Evolutionary conservation across 2,797 vertebrate species (phyloP).

Genomic region (Threskiornis aethiopicus): DNA sequence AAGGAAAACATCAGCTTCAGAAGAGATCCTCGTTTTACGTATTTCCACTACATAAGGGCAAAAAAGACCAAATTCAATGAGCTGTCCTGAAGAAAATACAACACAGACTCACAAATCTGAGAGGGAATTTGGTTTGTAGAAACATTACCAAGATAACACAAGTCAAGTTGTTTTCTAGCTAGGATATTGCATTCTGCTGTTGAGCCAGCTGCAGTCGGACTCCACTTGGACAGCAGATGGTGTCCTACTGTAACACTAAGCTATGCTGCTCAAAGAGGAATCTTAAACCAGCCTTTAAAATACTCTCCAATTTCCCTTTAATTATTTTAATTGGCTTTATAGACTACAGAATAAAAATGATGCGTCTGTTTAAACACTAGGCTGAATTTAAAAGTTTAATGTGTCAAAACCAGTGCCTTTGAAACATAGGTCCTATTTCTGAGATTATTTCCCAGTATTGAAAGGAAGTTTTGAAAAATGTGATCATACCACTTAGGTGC

Average conservation of each 20-base stretch:
- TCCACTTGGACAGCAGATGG: slow-evolving; percentile 63
- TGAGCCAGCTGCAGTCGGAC: background rate
- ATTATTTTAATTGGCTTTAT: slow-evolving; percentile 26
- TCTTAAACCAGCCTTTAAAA: slow-evolving; percentile 36
- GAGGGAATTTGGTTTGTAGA: background rate
- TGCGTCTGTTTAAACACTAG: background rate
- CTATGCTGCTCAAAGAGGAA: background rate
- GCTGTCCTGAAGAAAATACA: background rate
- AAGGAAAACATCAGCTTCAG: background rate
- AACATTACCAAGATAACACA: background rate
- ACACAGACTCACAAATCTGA: background rate
- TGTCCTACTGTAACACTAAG: slow-evolving; percentile 59
- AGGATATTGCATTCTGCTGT: background rate
- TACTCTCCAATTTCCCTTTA: slow-evolving; percentile 21
- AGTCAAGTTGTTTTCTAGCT: background rate
- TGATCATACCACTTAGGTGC: background rate
- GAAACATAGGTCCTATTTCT: background rate
- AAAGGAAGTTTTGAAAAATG: background rate
- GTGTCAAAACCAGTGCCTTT: background rate
- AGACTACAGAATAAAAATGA: slow-evolving; percentile 9
- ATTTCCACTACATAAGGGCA: background rate
- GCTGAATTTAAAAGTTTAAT: background rate
- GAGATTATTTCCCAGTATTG: background rate
- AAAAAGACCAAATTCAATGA: background rate
- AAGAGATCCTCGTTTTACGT: background rate